Evolutionary conservation across 2,888 invertebrate genomes (phyloP).

Genomic region (Pristionchus arcanus): DNA sequence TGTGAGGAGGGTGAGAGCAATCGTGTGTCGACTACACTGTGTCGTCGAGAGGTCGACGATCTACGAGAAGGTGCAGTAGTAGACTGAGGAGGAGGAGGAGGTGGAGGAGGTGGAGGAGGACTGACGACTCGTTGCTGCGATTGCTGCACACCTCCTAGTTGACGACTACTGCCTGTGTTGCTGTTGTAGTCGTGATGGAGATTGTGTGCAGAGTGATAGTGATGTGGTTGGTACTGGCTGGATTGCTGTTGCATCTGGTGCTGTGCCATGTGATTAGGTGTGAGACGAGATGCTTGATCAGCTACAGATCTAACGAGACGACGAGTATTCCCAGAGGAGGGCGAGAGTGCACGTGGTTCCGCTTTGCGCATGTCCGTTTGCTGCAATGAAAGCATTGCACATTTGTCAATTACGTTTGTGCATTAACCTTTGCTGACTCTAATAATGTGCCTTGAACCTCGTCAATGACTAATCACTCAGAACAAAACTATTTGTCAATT

Average conservation of each 20-base stretch:
- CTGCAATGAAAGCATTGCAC: background rate
- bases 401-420: no score
- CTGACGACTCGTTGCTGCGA: conserved; percentile 19
- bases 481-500: no score
- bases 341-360: conserved; percentile 67
- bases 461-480: no score
- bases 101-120: conserved; percentile 9
- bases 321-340: conserved; percentile 71
- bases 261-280: conserved; percentile 56
- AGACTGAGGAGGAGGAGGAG: background rate
- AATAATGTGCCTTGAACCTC: no score
- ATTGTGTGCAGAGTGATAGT: conserved; percentile 64
- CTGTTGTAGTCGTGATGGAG: conserved; percentile 51
- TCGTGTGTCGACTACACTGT: conserved; percentile 15
- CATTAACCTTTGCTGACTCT: no score
- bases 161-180: background rate
- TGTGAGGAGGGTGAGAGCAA: conserved; percentile 34
- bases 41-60: background rate
- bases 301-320: conserved; percentile 70
- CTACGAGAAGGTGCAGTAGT: background rate
- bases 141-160: background rate
- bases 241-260: conserved; percentile 20
- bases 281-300: conserved; percentile 63
- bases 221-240: conserved; percentile 62
- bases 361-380: conserved; percentile 57